Evolutionary conservation across 1,140 invertebrate species (phyloP).

Genomic region (Andrena cerasifolii): DNA sequence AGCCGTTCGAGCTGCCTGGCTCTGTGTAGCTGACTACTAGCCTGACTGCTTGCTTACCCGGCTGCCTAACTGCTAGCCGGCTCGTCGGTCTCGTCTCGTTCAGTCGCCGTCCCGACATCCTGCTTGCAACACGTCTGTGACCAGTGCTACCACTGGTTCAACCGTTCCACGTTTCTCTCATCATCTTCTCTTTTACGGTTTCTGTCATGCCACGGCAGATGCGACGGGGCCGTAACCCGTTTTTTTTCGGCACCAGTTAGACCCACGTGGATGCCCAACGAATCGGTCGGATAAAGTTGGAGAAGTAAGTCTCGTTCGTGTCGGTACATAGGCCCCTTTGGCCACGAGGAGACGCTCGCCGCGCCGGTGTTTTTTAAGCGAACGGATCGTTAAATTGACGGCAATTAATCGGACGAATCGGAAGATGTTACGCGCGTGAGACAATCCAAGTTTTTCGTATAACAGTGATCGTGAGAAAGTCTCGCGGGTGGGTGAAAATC

Average conservation of each 20-base stretch:
- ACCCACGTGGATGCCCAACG: constrained; percentile 19
- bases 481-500: background rate
- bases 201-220: constrained; percentile 33
- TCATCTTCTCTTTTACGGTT: background rate
- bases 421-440: background rate
- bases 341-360: too few species aligned
- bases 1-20: constrained; percentile 19
- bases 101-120: constrained; percentile 67
- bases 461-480: constrained; percentile 1
- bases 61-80: constrained; percentile 36
- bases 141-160: background rate
- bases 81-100: constrained; percentile 47
- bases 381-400: background rate
- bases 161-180: constrained; percentile 23
- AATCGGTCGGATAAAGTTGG: too few species aligned
- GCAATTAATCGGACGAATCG: background rate
- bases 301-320: constrained; percentile 20
- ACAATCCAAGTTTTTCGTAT: too few species aligned
- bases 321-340: too few species aligned
- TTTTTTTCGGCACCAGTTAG: constrained; percentile 28
- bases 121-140: constrained; percentile 49
- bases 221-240: background rate
- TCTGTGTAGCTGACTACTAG: constrained; percentile 12
- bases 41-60: constrained; percentile 18
- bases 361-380: too few species aligned